Percentiles rank a stretch among this genome's conserved stretches.
Conservation (phyloP, 1,140 invertebrate species). For the Penaeus vannamei region DNA sequence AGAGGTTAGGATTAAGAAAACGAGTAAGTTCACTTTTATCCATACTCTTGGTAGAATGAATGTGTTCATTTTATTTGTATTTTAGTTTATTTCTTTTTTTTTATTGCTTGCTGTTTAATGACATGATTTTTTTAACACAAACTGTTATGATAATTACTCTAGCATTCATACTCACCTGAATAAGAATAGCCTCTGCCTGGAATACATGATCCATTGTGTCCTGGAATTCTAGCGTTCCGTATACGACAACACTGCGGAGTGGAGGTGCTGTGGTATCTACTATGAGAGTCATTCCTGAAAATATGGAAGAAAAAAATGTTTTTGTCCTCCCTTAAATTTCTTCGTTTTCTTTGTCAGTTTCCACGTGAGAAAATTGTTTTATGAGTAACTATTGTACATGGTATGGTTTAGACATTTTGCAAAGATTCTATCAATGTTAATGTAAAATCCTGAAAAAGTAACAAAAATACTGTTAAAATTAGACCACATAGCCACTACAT, state of each 20-base stretch:
- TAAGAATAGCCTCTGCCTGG: slow-evolving; percentile 9
- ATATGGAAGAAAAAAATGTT: neutral
- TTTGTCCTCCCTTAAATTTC: neutral
- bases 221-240: slow-evolving; percentile 45
- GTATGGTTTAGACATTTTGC: too few species aligned
- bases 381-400: too few species aligned
- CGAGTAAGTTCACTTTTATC: neutral
- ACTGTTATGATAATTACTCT: neutral
- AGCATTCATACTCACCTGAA: slow-evolving; percentile 1
- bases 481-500: neutral
- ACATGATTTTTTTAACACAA: too few species aligned
- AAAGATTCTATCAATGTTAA: too few species aligned
- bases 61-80: too few species aligned
- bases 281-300: slow-evolving; percentile 34
- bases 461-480: too few species aligned
- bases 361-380: neutral
- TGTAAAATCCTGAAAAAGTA: too few species aligned
- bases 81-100: too few species aligned
- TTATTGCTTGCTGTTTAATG: too few species aligned
- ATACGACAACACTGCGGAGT: slow-evolving; percentile 31
- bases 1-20: neutral
- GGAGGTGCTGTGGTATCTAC: slow-evolving; percentile 20
- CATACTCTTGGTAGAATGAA: too few species aligned
- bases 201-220: slow-evolving; percentile 48
- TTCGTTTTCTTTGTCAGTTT: neutral